Percentiles rank a stretch among this genome's conserved stretches.
Evolutionary conservation across 2,888 invertebrate species (phyloP).

Genomic region (Limenitis camilla): DNA sequence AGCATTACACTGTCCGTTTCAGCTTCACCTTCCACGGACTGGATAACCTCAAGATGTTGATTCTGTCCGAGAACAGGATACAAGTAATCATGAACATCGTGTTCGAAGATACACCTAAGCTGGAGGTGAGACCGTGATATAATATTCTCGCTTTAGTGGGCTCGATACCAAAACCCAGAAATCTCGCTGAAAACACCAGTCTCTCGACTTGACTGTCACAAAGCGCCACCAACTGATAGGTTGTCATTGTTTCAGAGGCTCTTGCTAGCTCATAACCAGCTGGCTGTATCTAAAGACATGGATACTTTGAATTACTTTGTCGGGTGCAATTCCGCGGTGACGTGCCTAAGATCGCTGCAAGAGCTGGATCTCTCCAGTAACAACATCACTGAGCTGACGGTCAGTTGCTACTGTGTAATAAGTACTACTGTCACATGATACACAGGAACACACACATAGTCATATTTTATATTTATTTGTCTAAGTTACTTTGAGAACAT

Average conservation of each 20-base stretch:
- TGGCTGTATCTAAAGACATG: conserved; percentile 9
- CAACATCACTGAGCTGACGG: conserved; percentile 18
- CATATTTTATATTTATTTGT: no score
- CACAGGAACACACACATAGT: no score
- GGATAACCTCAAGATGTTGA: conserved; percentile 3
- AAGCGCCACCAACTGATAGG: neutral
- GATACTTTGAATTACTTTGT: neutral
- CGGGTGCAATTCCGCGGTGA: conserved; percentile 23
- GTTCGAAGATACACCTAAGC: neutral
- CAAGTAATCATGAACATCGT: neutral
- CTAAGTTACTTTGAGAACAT: no score
- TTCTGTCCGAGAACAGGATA: conserved; percentile 5
- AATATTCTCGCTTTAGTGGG: no score
- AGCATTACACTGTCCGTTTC: neutral
- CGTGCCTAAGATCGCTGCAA: conserved; percentile 17
- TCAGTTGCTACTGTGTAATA: no score
- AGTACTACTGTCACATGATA: no score
- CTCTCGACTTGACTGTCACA: no score
- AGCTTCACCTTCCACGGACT: neutral
- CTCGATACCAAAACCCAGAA: no score
- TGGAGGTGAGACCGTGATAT: conserved; percentile 1
- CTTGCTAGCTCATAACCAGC: conserved; percentile 23
- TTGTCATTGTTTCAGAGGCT: conserved; percentile 17
- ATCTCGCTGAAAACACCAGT: no score
- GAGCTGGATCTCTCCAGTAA: conserved; percentile 29